These are phyloP conservation scores for Mormyrus lacerda DNA, from an alignment of 2,113 vertebrate genomes.

Conservation along the genomic window DNA sequence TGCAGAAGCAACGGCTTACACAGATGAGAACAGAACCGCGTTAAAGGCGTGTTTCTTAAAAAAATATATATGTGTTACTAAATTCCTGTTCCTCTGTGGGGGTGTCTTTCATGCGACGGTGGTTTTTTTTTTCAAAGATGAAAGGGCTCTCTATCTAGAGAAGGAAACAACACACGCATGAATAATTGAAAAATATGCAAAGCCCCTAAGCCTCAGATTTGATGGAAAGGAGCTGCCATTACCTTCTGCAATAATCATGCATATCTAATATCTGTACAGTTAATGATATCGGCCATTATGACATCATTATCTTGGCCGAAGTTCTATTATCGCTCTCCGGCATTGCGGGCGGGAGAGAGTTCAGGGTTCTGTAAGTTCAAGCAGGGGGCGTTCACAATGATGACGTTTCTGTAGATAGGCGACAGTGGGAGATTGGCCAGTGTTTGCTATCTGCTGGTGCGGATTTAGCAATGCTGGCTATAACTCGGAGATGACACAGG, in stretches of 20 bases:
- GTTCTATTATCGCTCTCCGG: neutral
- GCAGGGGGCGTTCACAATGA: neutral
- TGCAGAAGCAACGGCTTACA: neutral
- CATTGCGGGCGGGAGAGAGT: neutral
- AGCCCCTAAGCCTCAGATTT: neutral
- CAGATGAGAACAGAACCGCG: neutral
- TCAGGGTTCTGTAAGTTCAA: neutral
- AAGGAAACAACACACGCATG: neutral
- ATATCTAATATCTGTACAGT: slow-evolving; percentile 9
- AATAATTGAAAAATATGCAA: neutral
- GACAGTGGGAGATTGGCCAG: neutral
- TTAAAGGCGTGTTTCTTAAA: neutral
- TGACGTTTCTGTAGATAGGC: neutral
- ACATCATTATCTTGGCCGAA: neutral
- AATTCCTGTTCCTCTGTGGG: neutral
- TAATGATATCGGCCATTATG: slow-evolving; percentile 10
- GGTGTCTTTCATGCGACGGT: neutral
- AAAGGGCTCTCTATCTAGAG: neutral
- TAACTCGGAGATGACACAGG: neutral
- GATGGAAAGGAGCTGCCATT: neutral
- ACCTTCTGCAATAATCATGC: neutral
- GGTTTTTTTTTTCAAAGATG: neutral
- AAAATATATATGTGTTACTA: neutral
- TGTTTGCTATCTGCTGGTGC: neutral
- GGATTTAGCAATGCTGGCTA: neutral